These are phyloP conservation scores for Drosophila flavopinicola DNA, from an alignment of 2,888 invertebrate genomes.

Conservation along the genomic window DNA sequence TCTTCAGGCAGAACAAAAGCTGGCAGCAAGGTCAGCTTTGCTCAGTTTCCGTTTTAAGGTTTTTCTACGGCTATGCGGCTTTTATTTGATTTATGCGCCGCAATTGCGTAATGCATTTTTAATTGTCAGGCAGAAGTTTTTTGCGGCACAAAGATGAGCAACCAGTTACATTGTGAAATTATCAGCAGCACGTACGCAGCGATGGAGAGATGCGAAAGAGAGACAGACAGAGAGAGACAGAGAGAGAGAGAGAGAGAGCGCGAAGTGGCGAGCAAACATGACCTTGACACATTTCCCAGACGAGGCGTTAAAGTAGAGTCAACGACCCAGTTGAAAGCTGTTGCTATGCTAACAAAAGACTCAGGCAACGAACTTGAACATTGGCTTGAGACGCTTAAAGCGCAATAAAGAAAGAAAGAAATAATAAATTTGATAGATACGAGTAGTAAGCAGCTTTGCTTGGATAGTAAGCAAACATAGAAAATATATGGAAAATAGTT, in stretches of 20 bases:
- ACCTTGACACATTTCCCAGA: conserved; percentile 60
- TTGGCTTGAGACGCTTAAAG: not conserved
- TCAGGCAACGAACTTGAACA: conserved; percentile 56
- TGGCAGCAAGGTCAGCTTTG: conserved; percentile 54
- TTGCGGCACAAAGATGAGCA: conserved; percentile 27
- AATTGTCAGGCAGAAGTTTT: conserved; percentile 44
- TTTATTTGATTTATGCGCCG: conserved; percentile 44
- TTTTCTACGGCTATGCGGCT: conserved; percentile 17
- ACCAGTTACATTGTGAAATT: conserved; percentile 65
- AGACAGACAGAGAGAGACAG: conserved; percentile 32
- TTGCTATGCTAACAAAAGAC: conserved; percentile 49
- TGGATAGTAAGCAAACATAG: no score
- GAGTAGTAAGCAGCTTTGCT: no score
- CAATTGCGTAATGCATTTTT: conserved; percentile 61
- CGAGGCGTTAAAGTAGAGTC: conserved; percentile 24
- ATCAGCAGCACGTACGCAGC: conserved; percentile 55
- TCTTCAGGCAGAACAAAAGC: conserved; percentile 60
- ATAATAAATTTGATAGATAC: no score
- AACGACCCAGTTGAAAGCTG: conserved; percentile 47
- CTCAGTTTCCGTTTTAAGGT: conserved; percentile 42
- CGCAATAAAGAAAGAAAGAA: no score
- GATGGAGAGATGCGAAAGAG: conserved; percentile 26
- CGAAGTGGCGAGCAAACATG: conserved; percentile 13
- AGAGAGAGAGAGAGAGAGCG: conserved; percentile 33
- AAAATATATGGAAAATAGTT: no score